phyloP scores from a whole-genome alignment of 2,888 invertebrate species.

The Dichetophora obliterata region DNA sequence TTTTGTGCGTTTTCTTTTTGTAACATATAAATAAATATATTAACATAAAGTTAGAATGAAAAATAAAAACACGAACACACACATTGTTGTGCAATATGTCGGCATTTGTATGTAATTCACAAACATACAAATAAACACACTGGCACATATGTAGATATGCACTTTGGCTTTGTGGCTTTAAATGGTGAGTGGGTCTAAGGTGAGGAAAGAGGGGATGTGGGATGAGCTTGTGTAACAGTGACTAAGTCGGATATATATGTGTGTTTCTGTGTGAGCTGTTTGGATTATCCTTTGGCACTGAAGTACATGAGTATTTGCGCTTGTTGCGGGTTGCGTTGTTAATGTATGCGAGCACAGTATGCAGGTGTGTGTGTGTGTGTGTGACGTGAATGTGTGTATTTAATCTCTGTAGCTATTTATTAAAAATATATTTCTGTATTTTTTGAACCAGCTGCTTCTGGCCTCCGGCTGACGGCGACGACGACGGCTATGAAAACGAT shows the following conservation, averaged over 20 bases:
- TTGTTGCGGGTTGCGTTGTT: background rate
- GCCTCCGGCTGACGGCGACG: background rate
- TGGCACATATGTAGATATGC: background rate
- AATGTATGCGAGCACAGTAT: background rate
- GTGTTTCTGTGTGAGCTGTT: background rate
- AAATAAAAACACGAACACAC: background rate
- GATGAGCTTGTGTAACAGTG: background rate
- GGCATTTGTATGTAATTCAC: background rate
- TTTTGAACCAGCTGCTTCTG: background rate
- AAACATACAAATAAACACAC: background rate
- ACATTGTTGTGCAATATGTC: constrained; percentile 23
- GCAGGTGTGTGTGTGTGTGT: background rate
- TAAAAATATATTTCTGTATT: constrained; percentile 21
- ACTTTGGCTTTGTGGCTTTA: background rate
- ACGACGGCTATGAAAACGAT: background rate
- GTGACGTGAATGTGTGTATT: background rate
- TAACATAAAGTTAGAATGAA: background rate
- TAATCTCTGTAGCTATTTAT: constrained; percentile 15
- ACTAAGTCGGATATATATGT: too few relatives aligned
- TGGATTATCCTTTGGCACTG: background rate
- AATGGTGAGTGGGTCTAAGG: too few relatives aligned
- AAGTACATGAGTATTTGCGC: background rate
- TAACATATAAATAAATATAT: background rate
- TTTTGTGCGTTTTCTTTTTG: background rate
- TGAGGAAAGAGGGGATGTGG: background rate